Base-by-base conservation (phyloP, 2,888 invertebrate species). In the Dendrolimus pini region DNA sequence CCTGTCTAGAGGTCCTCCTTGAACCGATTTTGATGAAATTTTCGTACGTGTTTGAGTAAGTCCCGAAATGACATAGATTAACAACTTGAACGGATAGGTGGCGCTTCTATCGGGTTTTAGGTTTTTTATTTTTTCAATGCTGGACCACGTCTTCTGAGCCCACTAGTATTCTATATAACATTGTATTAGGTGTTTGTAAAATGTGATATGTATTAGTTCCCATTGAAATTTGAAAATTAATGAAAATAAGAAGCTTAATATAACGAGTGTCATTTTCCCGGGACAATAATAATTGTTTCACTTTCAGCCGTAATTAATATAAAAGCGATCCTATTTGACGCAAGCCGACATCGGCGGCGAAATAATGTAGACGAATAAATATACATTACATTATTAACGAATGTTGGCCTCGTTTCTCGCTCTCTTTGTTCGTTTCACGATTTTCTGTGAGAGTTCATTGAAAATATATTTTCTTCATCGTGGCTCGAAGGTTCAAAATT, bases 351-450 rank as follows among this genome's bases (percentile, higher is more conserved):
- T 80, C 74, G 72, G 78, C 75, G 72, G 72, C 76, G 71, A 80
- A 88, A 82, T 88, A 88, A 88, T 82, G 83, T 85, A 84, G 79
- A 85, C 78, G 83, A 89, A 88, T 88, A 88, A 88, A 89, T 88
- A 89, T 86, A 88, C 85, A 88, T 89, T 89, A 89, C 88, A 88
- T 89, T 89, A 89, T 90, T 89, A 90, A 89, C 89, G 85, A 89
- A 89, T 88, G 89, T 86, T 89, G 89, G 87, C 89, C 89, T 80
- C 86, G 80, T 89, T 90, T 87, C 85, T 80, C 83, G 84, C 83
- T 89, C 89, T 89, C 90, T 90, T 90, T 90, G 89, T 90, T 90
- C 89, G 83, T 80, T 82, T 78, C 85, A 81, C 83, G 82, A 83
- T 85, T 83, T 85, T 77, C 77, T 75, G 65, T 65, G 67, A 67